Conservation (phyloP, 2,113 vertebrate species). For the Mirza zaza region DNA sequence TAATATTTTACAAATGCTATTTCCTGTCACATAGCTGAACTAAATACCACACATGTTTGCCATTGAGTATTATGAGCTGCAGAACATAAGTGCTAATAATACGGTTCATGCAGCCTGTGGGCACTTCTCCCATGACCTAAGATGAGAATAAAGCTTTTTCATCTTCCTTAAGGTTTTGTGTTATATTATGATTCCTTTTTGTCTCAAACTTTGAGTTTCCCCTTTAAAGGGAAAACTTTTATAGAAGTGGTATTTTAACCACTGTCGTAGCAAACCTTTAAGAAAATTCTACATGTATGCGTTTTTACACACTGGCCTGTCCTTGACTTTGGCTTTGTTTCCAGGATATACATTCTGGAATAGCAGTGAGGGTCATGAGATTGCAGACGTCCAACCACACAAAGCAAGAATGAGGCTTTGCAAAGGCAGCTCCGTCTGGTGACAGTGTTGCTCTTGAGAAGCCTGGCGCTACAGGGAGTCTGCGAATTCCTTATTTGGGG, state of each 20-base stretch:
- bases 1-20: conserved; percentile 71
- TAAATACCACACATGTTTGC: conserved; percentile 73
- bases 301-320: neutral
- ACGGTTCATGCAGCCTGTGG: neutral
- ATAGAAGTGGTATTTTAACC: neutral
- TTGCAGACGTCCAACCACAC: neutral
- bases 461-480: neutral
- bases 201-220: neutral
- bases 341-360: neutral
- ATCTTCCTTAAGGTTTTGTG: neutral
- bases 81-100: conserved; percentile 23
- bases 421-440: neutral
- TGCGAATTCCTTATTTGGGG: conserved; percentile 48
- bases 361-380: neutral
- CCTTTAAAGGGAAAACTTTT: neutral
- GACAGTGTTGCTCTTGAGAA: neutral
- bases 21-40: conserved; percentile 79
- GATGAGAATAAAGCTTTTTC: neutral
- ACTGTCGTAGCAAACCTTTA: neutral
- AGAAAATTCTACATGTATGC: neutral
- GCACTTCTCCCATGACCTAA: neutral
- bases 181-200: neutral
- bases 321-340: neutral
- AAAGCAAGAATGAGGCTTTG: neutral
- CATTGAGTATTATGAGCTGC: conserved; percentile 61